These are phyloP conservation scores for Pituophis catenifer DNA, from an alignment of 2,113 vertebrate species.

Conservation along the genomic window DNA sequence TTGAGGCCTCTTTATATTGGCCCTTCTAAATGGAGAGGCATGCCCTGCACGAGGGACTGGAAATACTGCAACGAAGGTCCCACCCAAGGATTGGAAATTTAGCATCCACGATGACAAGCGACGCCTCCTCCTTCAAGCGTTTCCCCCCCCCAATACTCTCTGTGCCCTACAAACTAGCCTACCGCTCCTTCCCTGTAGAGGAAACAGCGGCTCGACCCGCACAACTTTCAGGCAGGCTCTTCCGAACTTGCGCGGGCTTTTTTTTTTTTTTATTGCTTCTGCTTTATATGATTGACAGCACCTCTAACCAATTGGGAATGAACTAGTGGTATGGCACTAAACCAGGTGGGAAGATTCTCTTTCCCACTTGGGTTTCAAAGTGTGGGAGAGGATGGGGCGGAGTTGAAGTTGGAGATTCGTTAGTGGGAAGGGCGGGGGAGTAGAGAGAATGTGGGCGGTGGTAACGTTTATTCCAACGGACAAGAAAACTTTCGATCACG, in stretches of 20 bases:
- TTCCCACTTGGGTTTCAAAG: background rate
- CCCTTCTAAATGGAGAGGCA: background rate
- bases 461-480: conserved; percentile 8
- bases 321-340: too few species aligned
- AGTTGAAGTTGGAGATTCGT: background rate
- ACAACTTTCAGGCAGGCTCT: background rate
- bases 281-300: background rate
- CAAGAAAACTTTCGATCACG: fast-evolving
- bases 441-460: background rate
- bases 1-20: background rate
- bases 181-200: background rate
- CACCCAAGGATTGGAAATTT: background rate
- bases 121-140: background rate
- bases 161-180: background rate
- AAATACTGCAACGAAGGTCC: background rate
- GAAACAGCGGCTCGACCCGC: background rate
- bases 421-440: background rate
- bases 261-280: background rate
- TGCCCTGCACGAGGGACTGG: background rate
- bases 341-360: too few species aligned
- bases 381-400: background rate
- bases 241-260: background rate
- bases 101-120: background rate
- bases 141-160: background rate
- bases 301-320: background rate